Percentiles rank a stretch among this genome's conserved stretches.
Evolutionary conservation across 1,140 invertebrate genomes (phyloP).

Genomic region (Chymomyza costata): DNA sequence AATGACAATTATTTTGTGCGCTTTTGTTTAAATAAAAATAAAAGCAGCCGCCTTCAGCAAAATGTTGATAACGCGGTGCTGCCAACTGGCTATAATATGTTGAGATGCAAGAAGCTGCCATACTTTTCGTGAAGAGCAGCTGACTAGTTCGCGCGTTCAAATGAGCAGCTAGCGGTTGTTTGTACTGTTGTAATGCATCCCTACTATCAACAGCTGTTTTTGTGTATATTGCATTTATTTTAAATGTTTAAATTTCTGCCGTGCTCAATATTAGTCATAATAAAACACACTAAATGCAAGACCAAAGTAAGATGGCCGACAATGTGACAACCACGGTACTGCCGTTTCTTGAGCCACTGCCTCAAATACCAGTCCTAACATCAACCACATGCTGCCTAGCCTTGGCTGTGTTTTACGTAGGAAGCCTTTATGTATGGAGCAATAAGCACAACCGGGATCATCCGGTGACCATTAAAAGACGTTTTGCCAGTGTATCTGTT

Average conservation of each 20-base stretch:
- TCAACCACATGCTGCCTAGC: slow-evolving; percentile 81
- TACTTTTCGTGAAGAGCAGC: slow-evolving; percentile 18
- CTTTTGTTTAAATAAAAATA: too few species aligned
- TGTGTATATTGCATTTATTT: slow-evolving; percentile 17
- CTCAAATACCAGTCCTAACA: slow-evolving; percentile 44
- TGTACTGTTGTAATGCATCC: slow-evolving; percentile 1
- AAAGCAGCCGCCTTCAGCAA: too few species aligned
- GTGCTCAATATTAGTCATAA: slow-evolving; percentile 28
- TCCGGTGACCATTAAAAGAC: slow-evolving; percentile 89
- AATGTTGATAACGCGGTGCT: too few species aligned
- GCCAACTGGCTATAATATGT: too few species aligned
- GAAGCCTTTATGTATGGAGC: slow-evolving; percentile 89
- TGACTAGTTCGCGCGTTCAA: too few species aligned
- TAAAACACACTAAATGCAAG: slow-evolving; percentile 30
- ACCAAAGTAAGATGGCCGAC: slow-evolving; percentile 21
- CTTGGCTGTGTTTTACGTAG: slow-evolving; percentile 85
- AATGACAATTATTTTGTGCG: too few species aligned
- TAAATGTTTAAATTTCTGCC: too few species aligned
- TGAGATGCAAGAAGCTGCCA: slow-evolving; percentile 8
- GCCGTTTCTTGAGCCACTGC: slow-evolving; percentile 18
- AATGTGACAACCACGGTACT: slow-evolving; percentile 7
- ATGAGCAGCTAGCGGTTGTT: background rate
- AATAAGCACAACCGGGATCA: slow-evolving; percentile 87
- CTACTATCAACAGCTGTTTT: slow-evolving; percentile 35
- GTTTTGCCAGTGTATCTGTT: slow-evolving; percentile 89